These are phyloP conservation scores for Telenomus remus DNA, from an alignment of 1,140 invertebrate genomes.

Conservation along the genomic window DNA sequence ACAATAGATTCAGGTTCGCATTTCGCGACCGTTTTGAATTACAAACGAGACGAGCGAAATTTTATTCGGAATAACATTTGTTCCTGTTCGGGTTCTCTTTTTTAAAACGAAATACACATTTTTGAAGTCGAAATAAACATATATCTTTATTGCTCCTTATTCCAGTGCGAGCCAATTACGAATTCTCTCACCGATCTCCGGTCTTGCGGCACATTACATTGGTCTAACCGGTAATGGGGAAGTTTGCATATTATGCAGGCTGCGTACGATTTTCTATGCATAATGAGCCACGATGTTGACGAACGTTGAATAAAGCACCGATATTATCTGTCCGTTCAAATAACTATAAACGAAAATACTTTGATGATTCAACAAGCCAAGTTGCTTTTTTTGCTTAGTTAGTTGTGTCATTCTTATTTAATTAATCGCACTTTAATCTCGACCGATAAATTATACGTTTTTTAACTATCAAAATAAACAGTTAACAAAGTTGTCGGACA, in stretches of 20 bases:
- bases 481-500: no score
- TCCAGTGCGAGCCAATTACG: constrained; percentile 53
- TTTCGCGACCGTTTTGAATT: no score
- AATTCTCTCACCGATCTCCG: constrained; percentile 58
- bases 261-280: constrained; percentile 71
- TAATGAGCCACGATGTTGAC: constrained; percentile 69
- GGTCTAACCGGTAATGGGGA: constrained; percentile 67
- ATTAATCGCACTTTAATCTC: no score
- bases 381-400: neutral
- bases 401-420: no score
- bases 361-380: constrained; percentile 22
- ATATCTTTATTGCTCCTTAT: constrained; percentile 45
- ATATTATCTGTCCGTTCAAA: constrained; percentile 60
- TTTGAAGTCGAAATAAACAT: constrained; percentile 27
- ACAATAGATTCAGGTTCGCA: no score
- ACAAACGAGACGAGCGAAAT: no score
- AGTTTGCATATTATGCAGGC: constrained; percentile 71
- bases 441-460: no score
- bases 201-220: constrained; percentile 62
- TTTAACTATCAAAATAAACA: no score
- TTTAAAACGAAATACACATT: constrained; percentile 15
- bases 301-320: constrained; percentile 68
- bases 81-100: neutral
- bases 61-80: no score
- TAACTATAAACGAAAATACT: constrained; percentile 37